These are phyloP conservation scores for Brienomyrus longianalis DNA, from an alignment of 2,113 vertebrate genomes.

Conservation along the genomic window DNA sequence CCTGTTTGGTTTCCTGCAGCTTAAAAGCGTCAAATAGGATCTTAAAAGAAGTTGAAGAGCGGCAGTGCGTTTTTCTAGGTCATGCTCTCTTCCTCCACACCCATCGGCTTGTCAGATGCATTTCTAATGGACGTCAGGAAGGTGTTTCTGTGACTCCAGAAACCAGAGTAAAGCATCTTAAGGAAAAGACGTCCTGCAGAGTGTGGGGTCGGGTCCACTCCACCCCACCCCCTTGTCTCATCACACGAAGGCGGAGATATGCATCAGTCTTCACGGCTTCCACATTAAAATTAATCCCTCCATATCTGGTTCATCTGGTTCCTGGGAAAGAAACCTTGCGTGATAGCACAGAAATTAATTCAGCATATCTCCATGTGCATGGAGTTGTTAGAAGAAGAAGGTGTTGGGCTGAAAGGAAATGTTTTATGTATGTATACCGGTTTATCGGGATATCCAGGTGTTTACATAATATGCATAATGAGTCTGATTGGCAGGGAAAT, in stretches of 20 bases:
- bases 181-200: background rate
- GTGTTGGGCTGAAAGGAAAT: background rate
- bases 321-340: background rate
- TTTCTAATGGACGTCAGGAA: background rate
- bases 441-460: too few species aligned
- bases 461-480: background rate
- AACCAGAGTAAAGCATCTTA: background rate
- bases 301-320: background rate
- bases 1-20: background rate
- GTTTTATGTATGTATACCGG: background rate
- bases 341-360: background rate
- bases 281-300: background rate
- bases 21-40: background rate
- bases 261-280: background rate
- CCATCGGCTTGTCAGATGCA: background rate
- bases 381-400: background rate
- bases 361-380: background rate
- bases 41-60: background rate
- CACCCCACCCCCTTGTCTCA: background rate
- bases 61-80: background rate
- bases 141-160: background rate
- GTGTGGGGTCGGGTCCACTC: background rate
- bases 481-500: background rate
- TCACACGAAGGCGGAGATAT: background rate
- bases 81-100: background rate